Evolutionary conservation across 2,113 vertebrate species (phyloP), one percentile per base, ranked within the genome.

Genomic region (Alligator mississippiensis): DNA sequence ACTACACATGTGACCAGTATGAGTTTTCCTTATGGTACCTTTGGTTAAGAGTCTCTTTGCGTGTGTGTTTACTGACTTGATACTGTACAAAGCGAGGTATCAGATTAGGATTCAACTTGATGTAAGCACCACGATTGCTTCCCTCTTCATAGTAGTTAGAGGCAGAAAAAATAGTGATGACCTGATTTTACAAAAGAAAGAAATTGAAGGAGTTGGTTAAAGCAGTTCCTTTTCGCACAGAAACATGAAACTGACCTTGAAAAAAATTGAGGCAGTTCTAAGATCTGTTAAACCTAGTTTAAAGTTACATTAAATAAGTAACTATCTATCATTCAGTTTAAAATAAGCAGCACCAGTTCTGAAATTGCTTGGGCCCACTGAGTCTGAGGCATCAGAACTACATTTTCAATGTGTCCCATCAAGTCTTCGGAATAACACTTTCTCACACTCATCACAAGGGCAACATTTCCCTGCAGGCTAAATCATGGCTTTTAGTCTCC

Each of bases 141-240:
- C 99, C 99, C 91, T 99, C 99, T 95, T 99, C 99, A 0, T 99
- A 99, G 90, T 99, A 99, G 97, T 99, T 99, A 38, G 99, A 99
- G 2, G 99, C 99, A 68, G 99, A 99, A 98, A 99, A 99, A 92
- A 99, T 97, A 61, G 99, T 99, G 97, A 99, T 98, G 38, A 99
- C 99, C 99, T 99, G 94, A 16, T 80, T 63, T 74, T 0, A 93
- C 88, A 83, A 91, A 96, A 95, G 88, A 97, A 77, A 91, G 16
- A 68, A 70, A 85, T 19, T 22, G 28, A 27, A n/a, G 11, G 30
- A 2, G 9, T 59, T 83, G 76, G 84, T 18, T 30, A 54, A 6
- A 79, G 28, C 22, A 85, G 19, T 62, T 30, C 22, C 54, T 59
- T 64, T 63, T 12, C 28, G 70, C 75, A 25, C 11, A n/a, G 63